Conservation (phyloP, 2,797 vertebrate genomes). For the Pelobates cultripes region DNA sequence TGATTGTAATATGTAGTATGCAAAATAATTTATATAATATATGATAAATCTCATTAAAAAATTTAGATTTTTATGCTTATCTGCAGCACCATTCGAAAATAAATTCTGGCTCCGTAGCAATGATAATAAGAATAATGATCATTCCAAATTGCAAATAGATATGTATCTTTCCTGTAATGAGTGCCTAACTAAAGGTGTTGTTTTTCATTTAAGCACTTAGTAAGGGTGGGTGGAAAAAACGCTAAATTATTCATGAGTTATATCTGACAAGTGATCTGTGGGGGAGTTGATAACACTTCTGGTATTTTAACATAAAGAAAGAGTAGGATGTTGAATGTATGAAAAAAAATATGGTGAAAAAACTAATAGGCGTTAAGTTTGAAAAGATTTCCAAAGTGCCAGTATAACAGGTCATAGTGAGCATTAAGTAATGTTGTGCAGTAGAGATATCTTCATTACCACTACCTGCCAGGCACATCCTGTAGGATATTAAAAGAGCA, state of each 20-base stretch:
- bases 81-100: not conserved
- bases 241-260: constrained; percentile 67
- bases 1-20: not conserved
- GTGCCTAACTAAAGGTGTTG: constrained; percentile 4
- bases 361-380: constrained; percentile 61
- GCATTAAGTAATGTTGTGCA: constrained; percentile 25
- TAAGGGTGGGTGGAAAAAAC: constrained; percentile 42
- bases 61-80: not conserved
- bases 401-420: constrained; percentile 59
- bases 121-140: not conserved
- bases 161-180: constrained; percentile 1
- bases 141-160: not conserved
- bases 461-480: constrained; percentile 54
- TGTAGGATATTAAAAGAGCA: constrained; percentile 41
- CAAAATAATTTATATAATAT: not conserved
- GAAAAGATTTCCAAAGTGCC: constrained; percentile 62
- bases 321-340: constrained; percentile 1
- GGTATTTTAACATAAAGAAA: constrained; percentile 17
- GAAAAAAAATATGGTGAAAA: constrained; percentile 44
- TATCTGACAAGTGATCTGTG: constrained; percentile 63
- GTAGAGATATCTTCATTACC: constrained; percentile 57
- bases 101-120: not conserved
- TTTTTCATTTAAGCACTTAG: constrained; percentile 48
- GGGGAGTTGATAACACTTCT: constrained; percentile 56
- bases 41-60: not conserved